A percentile compares a stretch with the other conserved stretches of the same genome.
Evolutionary conservation across 2,113 vertebrate species (phyloP).

Genomic region (Myodes glareolus): DNA sequence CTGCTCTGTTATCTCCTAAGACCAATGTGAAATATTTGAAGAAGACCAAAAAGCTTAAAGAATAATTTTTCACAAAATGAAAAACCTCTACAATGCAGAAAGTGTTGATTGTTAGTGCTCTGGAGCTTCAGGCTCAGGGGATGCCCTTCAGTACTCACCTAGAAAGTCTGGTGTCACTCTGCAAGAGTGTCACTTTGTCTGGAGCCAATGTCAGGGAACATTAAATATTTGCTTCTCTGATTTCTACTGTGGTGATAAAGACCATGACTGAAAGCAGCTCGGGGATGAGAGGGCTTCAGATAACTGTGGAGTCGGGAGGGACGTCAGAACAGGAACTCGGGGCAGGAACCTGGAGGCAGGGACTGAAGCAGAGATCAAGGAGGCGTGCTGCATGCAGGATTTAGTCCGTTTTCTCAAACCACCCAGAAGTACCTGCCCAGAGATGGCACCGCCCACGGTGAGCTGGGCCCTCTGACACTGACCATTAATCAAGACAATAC

Average conservation of each 20-base stretch:
- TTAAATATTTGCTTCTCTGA: not conserved
- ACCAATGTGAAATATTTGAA: not conserved
- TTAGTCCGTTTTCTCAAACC: not conserved
- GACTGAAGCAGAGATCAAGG: not conserved
- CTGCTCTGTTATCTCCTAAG: not conserved
- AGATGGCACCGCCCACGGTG: not conserved
- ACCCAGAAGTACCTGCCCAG: not conserved
- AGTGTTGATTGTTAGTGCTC: not conserved
- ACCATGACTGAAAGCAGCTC: not conserved
- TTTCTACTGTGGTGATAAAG: not conserved
- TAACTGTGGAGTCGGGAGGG: not conserved
- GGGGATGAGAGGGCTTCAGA: too few species aligned
- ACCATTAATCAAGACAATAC: not conserved
- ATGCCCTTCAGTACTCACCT: not conserved
- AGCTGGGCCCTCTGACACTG: not conserved
- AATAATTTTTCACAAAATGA: conserved; percentile 24
- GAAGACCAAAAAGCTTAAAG: conserved; percentile 13
- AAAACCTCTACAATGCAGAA: conserved; percentile 40
- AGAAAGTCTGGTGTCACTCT: not conserved
- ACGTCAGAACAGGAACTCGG: not conserved
- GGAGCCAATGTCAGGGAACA: not conserved
- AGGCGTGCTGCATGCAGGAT: not conserved
- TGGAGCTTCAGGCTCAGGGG: not conserved
- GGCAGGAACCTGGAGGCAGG: not conserved
- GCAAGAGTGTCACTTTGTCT: not conserved